phyloP scores from a whole-genome alignment of 2,113 vertebrate genomes.

The Vombatus ursinus region DNA sequence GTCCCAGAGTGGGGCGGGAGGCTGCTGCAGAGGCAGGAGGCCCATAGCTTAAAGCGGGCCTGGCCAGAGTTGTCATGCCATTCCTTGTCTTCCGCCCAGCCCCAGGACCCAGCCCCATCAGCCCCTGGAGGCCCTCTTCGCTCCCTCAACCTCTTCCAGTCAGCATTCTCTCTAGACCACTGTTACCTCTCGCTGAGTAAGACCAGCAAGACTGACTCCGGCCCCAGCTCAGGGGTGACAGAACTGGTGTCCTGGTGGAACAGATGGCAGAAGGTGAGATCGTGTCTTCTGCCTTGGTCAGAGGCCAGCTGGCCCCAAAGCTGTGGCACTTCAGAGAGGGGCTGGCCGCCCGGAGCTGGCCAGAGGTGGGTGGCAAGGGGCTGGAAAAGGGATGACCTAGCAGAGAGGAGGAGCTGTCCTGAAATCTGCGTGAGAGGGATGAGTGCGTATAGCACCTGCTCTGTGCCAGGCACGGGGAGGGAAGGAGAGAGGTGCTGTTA shows the following conservation, averaged over 20 bases:
- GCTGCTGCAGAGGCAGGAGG: not conserved
- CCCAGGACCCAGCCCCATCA: not conserved
- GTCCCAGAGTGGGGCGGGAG: not conserved
- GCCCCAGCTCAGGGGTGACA: constrained; percentile 15
- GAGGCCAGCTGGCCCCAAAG: not conserved
- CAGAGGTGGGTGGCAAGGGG: not conserved
- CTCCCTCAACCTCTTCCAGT: constrained; percentile 16
- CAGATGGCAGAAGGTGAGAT: constrained; percentile 65
- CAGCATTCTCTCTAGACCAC: constrained; percentile 58
- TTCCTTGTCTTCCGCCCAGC: constrained; percentile 1
- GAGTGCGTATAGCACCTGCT: too few species aligned
- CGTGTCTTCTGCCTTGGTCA: too few species aligned
- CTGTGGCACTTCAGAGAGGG: not conserved
- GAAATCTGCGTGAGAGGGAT: not conserved
- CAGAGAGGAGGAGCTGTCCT: too few species aligned
- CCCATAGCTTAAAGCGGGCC: not conserved
- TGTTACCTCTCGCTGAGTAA: constrained; percentile 69
- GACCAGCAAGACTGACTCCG: not conserved
- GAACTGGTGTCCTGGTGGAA: constrained; percentile 14
- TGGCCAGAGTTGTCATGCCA: not conserved
- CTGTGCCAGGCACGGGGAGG: too few species aligned
- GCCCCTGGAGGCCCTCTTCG: not conserved
- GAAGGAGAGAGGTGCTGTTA: not conserved
- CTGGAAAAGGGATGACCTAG: not conserved
- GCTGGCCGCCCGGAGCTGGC: not conserved